Evolutionary conservation across 2,888 invertebrate species (phyloP).

Genomic region (Plutella xylostella): DNA sequence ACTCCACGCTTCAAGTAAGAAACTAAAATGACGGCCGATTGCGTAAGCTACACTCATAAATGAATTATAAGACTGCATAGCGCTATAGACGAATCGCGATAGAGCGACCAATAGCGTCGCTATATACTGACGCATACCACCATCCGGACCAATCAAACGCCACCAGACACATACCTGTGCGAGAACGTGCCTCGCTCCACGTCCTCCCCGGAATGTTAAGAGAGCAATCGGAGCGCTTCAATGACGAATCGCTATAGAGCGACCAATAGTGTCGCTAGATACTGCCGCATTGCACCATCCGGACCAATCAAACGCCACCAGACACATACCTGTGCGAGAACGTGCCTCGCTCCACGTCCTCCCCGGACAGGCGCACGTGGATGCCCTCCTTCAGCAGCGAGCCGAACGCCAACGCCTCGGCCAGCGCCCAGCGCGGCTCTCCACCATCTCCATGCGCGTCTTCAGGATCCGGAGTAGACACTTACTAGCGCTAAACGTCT

Average conservation of each 20-base stretch:
- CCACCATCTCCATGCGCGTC: constrained; percentile 93
- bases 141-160: no score
- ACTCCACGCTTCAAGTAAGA: no score
- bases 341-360: constrained; percentile 99
- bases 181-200: constrained; percentile 98
- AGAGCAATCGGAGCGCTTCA: no score
- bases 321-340: constrained; percentile 77
- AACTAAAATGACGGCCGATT: no score
- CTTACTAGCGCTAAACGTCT: no score
- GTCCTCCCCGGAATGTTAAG: constrained; percentile 95
- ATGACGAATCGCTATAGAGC: no score
- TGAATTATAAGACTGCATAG: no score
- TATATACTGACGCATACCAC: no score
- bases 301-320: background rate
- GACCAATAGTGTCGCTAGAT: no score
- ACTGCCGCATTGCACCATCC: background rate
- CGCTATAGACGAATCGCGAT: no score
- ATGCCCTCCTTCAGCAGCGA: constrained; percentile 96
- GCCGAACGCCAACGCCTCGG: constrained; percentile 99
- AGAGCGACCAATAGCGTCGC: no score
- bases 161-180: constrained; percentile 63
- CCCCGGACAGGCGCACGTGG: constrained; percentile 94
- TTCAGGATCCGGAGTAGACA: constrained; percentile 91
- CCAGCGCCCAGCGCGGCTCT: constrained; percentile 97
- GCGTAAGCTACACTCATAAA: constrained; percentile 96